Base-by-base conservation (phyloP, 2,113 vertebrate species). In the Xiphophorus hellerii region DNA sequence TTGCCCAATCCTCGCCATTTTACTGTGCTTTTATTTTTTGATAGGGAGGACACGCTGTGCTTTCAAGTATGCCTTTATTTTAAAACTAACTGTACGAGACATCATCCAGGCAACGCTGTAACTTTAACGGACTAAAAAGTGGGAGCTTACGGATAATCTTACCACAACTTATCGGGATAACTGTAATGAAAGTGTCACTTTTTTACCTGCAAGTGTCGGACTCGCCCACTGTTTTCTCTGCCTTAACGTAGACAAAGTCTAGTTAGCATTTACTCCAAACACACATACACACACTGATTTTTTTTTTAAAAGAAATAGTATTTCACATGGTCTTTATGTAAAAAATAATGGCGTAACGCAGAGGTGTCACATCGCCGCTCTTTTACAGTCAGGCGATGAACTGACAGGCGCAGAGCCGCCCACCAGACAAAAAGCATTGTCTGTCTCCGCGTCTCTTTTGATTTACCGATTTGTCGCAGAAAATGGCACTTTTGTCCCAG, bases 1-100 rank as follows among this genome's bases (percentile, higher is more conserved):
- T 92, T 91, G 83, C 90, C 87, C 89, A 92, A 82, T 94, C 90
- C 78, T 93, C 93, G 92, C 93, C 93, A 93, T 94, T 93, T 94
- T 94, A 88, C 90, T 87, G 70, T 72, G 86, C 83, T 92, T 92
- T 87, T 83, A 87, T 91, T 84, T 84, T 90, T 68, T 82, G 84
- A 87, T 79, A 58, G 70, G 70, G 90, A 86, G 86, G 87, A 86
- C 88, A 83, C 82, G 85, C 85, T 70, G 90, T 88, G 83, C 89
- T 87, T 28, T 78, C 76, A 85, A 74, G 73, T 85, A 81, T 81
- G 65, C 0, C 28, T 65, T 8, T 35, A 35, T 31, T 63, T 6
- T 3, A 31, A 29, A 33, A 10, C 9, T 42, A 81, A 69, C 67
- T 3, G 4, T 25, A 20, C 5, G 15, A 63, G 33, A 3, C 30